Evolutionary conservation across 2,888 invertebrate species (phyloP).

Genomic region (Meteorus cinctellus): DNA sequence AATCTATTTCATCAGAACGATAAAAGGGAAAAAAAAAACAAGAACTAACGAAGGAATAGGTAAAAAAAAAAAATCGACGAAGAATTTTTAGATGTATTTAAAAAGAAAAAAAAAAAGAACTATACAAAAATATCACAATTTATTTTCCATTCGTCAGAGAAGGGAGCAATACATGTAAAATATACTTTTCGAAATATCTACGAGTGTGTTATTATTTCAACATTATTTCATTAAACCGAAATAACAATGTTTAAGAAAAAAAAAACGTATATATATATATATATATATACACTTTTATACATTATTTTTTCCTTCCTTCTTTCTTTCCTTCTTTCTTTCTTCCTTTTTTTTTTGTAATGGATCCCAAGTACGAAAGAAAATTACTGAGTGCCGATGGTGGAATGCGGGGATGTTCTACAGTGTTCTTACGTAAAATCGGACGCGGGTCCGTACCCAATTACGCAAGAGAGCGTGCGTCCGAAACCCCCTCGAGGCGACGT

Average conservation of each 20-base stretch:
- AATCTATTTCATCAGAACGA: conserved; percentile 15
- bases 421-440: conserved; percentile 46
- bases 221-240: conserved; percentile 7
- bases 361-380: conserved; percentile 41
- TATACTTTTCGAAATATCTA: conserved; percentile 17
- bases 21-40: conserved; percentile 27
- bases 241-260: not conserved
- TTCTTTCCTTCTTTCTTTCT: conserved; percentile 12
- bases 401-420: conserved; percentile 49
- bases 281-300: too few relatives aligned
- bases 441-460: conserved; percentile 49
- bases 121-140: conserved; percentile 10
- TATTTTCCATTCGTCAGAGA: conserved; percentile 18
- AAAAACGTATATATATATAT: not conserved
- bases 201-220: conserved; percentile 1
- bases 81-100: conserved; percentile 4
- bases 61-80: not conserved
- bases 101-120: conserved; percentile 18
- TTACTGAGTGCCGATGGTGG: conserved; percentile 45
- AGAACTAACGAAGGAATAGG: not conserved
- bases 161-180: conserved; percentile 30
- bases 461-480: conserved; percentile 49
- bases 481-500: conserved; percentile 41
- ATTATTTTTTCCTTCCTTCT: conserved; percentile 25
- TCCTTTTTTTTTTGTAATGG: not conserved